Evolutionary conservation across 2,113 vertebrate genomes (phyloP).

Genomic region (Uropsilus gracilis): DNA sequence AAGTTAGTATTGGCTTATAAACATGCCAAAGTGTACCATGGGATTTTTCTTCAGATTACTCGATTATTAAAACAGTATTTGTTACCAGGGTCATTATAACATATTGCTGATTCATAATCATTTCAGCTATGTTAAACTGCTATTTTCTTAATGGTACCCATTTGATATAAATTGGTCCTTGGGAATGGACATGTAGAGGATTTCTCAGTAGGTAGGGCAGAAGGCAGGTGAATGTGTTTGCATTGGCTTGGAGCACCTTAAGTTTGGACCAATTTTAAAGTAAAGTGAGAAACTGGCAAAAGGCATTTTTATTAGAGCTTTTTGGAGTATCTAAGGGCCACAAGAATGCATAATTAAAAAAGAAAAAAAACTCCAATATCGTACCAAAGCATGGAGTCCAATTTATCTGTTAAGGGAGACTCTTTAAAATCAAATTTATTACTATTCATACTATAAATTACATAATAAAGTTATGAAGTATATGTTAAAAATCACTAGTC

Average conservation of each 20-base stretch:
- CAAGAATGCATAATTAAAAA: constrained; percentile 13
- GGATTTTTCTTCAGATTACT: constrained; percentile 34
- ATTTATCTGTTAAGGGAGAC: constrained; percentile 48
- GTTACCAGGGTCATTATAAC: not conserved
- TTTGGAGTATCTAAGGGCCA: constrained; percentile 13
- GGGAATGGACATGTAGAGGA: not conserved
- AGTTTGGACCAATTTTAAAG: constrained; percentile 44
- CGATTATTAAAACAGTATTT: constrained; percentile 47
- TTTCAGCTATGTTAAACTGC: constrained; percentile 45
- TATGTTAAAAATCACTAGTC: constrained; percentile 47
- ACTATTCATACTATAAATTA: constrained; percentile 33
- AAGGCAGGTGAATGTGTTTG: constrained; percentile 54
- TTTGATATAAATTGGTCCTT: constrained; percentile 3
- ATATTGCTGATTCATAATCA: not conserved
- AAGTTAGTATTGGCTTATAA: constrained; percentile 47
- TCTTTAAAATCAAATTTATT: constrained; percentile 62
- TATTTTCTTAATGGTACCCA: constrained; percentile 26
- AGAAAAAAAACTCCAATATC: constrained; percentile 38
- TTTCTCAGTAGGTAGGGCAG: constrained; percentile 50
- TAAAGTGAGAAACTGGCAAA: constrained; percentile 25
- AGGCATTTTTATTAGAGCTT: constrained; percentile 57
- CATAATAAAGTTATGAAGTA: constrained; percentile 30
- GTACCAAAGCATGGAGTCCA: constrained; percentile 69
- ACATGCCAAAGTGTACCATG: constrained; percentile 31
- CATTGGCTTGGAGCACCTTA: constrained; percentile 42